Percentiles rank a stretch among this genome's conserved stretches.
phyloP scores from a whole-genome alignment of 2,113 vertebrate genomes.

The Notarius lentiginosus region DNA sequence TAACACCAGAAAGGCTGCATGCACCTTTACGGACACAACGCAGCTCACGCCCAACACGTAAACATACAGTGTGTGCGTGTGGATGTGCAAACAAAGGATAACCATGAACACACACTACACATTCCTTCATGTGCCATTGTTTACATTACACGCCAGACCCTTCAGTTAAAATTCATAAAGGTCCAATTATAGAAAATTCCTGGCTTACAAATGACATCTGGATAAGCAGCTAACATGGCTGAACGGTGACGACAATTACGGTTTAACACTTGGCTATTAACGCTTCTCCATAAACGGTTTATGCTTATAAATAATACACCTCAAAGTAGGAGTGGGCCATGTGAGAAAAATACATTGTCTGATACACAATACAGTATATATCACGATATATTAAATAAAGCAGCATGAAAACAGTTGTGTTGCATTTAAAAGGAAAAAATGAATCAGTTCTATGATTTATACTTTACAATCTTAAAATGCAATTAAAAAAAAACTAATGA shows the following conservation, averaged over 20 bases:
- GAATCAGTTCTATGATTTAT: background rate
- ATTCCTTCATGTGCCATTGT: constrained; percentile 48
- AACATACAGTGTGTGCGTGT: background rate
- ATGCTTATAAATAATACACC: background rate
- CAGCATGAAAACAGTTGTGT: background rate
- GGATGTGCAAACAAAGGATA: constrained; percentile 15
- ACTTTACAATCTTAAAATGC: background rate
- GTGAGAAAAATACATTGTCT: background rate
- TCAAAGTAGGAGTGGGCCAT: background rate
- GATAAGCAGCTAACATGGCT: background rate
- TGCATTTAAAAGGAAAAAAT: background rate
- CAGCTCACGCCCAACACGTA: constrained; percentile 23
- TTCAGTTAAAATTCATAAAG: background rate
- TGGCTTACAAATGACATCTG: no score
- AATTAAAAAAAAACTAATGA: background rate
- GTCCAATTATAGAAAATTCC: background rate
- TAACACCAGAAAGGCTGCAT: background rate
- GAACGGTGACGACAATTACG: no score
- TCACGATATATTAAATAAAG: background rate
- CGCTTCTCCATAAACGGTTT: background rate
- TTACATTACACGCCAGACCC: constrained; percentile 51
- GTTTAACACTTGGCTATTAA: background rate
- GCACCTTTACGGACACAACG: background rate
- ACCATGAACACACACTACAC: constrained; percentile 30
- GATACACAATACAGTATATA: background rate